phyloP scores from a whole-genome alignment of 2,113 vertebrate genomes.

The Odontesthes bonariensis region DNA sequence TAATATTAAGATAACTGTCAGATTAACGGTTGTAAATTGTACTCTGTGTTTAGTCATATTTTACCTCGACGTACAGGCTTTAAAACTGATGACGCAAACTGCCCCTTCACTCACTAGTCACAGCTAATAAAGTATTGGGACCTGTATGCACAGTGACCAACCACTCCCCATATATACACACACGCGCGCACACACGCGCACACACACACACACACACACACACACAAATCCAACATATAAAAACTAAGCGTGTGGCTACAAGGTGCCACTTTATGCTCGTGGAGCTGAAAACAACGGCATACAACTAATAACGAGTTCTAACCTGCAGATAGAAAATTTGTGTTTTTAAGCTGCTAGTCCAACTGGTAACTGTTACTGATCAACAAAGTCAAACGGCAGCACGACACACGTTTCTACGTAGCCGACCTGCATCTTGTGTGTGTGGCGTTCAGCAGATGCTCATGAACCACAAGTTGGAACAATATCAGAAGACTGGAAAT shows the following conservation, averaged over 20 bases:
- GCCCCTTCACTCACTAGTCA: constrained; percentile 42
- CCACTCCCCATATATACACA: constrained; percentile 15
- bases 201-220: neutral
- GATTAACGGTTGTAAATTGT: constrained; percentile 43
- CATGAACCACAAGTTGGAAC: neutral
- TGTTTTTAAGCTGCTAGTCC: neutral
- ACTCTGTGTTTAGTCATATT: constrained; percentile 44
- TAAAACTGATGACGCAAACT: constrained; percentile 67
- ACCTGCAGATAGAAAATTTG: constrained; percentile 18
- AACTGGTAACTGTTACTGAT: neutral
- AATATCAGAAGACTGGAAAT: neutral
- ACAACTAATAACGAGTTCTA: constrained; percentile 16
- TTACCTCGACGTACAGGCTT: constrained; percentile 37
- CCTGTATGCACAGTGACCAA: constrained; percentile 33
- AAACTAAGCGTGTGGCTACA: constrained; percentile 18
- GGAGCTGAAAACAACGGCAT: constrained; percentile 26
- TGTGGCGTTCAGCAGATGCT: neutral
- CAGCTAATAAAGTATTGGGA: constrained; percentile 64
- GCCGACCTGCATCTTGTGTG: neutral
- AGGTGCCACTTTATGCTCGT: constrained; percentile 40
- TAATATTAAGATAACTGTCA: constrained; percentile 56
- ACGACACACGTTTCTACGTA: too few species aligned
- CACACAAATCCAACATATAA: constrained; percentile 23
- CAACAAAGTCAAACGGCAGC: neutral
- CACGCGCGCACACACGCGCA: too few species aligned